Base-by-base conservation (phyloP, 2,797 vertebrate species). In the Mallotus villosus region DNA sequence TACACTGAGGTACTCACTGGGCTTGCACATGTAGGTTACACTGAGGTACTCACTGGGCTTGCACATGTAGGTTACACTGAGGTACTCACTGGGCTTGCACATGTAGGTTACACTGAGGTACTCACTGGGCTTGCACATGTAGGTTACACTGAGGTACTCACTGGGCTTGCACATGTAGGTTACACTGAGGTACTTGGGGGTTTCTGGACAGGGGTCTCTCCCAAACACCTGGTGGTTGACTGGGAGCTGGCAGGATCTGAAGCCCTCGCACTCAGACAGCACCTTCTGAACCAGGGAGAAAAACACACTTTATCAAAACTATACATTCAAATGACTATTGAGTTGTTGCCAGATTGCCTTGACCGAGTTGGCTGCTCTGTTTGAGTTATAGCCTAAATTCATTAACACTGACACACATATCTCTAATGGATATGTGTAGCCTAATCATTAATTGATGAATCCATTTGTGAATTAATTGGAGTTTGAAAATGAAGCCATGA, bases 91-190 rank as follows among this genome's bases (percentile, higher is more conserved):
- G 86, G 97, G 97, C 91, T 97, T 97, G 91, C 97, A 99, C 91
- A 96, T 98, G 93, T 98, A 99, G 86, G 94, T 93, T 84, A 98
- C 97, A 80, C 96, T 92, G 87, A 99, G 95, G 91, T 95, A 94
- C 92, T 98, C 93, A 99, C 97, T 95, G 86, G 97, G 97, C 91
- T 97, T 97, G 91, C 97, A 99, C 91, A 96, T 98, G 93, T 98
- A 99, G 86, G 94, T 93, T 84, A 98, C 97, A 80, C 96, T 92
- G 16, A 6, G 73, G 81, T 85, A 96, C 97, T 95, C 93, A 99
- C 97, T 95, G 86, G 97, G 97, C 91, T 97, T 97, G 91, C 97
- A 99, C 91, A 96, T 98, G 93, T 98, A 99, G 86, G 94, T 93
- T 84, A 98, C 97, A 80, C 96, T 92, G 87, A 99, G 95, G 91